Evolutionary conservation across 2,797 vertebrate species (phyloP), one percentile per base, ranked within the genome.

Genomic region (Rhodeus uyekii): DNA sequence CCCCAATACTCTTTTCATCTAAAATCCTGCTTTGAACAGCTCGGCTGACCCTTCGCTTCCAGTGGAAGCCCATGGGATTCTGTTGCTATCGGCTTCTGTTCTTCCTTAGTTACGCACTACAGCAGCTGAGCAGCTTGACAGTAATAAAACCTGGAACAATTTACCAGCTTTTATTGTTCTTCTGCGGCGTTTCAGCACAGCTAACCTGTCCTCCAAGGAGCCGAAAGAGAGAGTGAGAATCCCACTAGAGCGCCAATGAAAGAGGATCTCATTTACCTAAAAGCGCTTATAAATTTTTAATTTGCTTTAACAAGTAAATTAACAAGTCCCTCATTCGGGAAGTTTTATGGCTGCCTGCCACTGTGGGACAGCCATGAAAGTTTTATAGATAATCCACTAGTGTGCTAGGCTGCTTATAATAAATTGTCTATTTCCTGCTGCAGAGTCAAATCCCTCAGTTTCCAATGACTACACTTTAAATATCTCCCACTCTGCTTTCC

Each of bases 301-400:
- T 99, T 98, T 98, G 97, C 97, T 98, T 98, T 98, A 99, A 98
- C 98, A 99, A 99, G 97, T 98, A 98, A 99, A 99, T 98, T 98
- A 99, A 99, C 98, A 98, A 98, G 97, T 98, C 97, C 96, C 98
- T 98, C 96, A 98, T 98, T 98, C 97, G 95, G 95, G 96, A 98
- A 97, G 96, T 98, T 99, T 98, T 98, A 98, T 96, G 96, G 96
- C 94, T 93, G 94, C 95, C 95, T 94, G 96, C 96, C 97, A 97
- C 97, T 94, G 92, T 96, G 96, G 96, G 96, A 97, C 92, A 93
- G 93, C 94, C 89, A 95, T 98, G 96, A 98, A 98, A 97, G 94
- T 98, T 98, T 98, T 98, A 98, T 97, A 96, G 96, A 97, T 96
- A 97, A 98, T 98, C 96, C 96, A 95, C 95, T 95, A 89, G 95